Evolutionary conservation across 2,888 invertebrate species (phyloP).

Genomic region (Homarus gammarus): DNA sequence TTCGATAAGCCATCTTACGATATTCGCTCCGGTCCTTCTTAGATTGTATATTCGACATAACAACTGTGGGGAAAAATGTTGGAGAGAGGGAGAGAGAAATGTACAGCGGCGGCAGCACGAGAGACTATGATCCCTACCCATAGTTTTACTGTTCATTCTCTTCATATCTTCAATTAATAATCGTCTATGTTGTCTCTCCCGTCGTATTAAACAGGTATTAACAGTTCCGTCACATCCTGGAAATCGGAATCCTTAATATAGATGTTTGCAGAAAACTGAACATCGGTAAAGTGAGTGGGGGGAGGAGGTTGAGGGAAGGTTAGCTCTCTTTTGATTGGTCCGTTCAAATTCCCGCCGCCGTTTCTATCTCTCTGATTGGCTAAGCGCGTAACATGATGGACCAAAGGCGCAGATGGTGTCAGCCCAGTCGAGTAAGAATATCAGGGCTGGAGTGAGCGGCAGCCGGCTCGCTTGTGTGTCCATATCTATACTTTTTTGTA

Average conservation of each 20-base stretch:
- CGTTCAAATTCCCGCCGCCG: conserved; percentile 40
- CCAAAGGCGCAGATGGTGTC: conserved; percentile 27
- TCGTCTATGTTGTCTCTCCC: no score
- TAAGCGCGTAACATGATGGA: conserved; percentile 28
- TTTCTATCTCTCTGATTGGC: conserved; percentile 46
- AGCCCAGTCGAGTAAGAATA: conserved; percentile 42
- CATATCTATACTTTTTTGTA: conserved; percentile 1
- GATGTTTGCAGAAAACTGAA: not conserved
- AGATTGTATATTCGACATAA: not conserved
- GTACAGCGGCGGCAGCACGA: no score
- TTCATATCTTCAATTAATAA: no score
- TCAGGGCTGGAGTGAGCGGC: conserved; percentile 22
- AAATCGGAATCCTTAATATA: not conserved
- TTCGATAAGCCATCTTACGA: conserved; percentile 20
- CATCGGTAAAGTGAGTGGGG: not conserved
- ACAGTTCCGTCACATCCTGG: no score
- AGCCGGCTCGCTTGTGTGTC: not conserved
- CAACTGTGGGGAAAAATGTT: no score
- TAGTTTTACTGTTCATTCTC: no score
- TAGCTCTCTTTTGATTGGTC: conserved; percentile 19
- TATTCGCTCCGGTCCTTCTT: not conserved
- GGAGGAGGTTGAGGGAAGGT: not conserved
- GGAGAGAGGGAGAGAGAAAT: not conserved
- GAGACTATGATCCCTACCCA: no score
- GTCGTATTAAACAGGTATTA: no score